Evolutionary conservation across 53 echinoderm and acorn worm genomes (phyloP), one percentile per base, ranked within the genome.

Genomic region (Apostichopus leukothele): DNA sequence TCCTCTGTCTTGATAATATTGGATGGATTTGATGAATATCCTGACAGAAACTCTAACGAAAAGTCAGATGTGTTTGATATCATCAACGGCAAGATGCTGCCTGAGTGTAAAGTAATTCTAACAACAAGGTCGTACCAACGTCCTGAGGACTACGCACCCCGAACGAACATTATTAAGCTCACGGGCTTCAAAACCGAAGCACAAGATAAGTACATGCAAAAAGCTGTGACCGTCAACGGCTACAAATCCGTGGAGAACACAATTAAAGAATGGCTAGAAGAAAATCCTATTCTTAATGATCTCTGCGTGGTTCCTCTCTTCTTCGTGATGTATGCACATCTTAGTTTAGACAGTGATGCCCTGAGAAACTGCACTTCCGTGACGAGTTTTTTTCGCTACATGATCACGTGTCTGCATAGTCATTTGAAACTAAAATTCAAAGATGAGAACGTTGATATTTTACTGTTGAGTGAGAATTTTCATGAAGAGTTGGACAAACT

Each of bases 241-340:
- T 2, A 14, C 6, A n/a, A 71, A 71, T 13, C 71, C 18, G 3
- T n/a, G 18, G 6, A 19, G 18, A 63, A 63, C 11, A 63, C 63
- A 63, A 39, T 76, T 16, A 22, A 51, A 21, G 7, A 27, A 6
- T 12, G 10, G 11, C 77, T 76, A 12, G 11, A 52, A 16, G 27
- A 5, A 5, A 76, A 22, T 16, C 77, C 77, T 5, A 13, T 76
- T 16, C 77, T 76, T 8, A 16, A 9, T 7, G 77, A 76, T 76
- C 77, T 76, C 5, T 76, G 77, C 16, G 50, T 26, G 50, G 77
- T 52, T 5, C 77, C 77, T 13, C 20, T 76, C 4, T 76, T 76
- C 77, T 76, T 76, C 77, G 77, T 21, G 11, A 71, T 71, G 77
- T 76, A 51, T 8, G 77, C 50, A 39, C 77, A 76, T 76, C 77